Conservation (phyloP, 2,888 invertebrate species). For the Linnaemya tessellans region DNA sequence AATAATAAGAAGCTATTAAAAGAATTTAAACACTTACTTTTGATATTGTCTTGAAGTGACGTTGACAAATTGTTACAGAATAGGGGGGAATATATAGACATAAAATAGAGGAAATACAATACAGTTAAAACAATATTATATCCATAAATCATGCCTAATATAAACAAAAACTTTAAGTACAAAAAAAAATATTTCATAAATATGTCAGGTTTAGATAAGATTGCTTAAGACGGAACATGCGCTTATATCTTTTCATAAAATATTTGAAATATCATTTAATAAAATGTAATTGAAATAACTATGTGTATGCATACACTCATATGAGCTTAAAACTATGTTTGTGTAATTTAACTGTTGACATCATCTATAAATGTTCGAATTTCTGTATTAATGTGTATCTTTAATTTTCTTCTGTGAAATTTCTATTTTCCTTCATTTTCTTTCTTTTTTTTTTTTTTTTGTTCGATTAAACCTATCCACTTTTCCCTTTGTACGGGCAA, state of each 20-base stretch:
- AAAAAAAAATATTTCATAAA: neutral
- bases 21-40: too few relatives aligned
- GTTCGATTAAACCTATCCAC: constrained; percentile 39
- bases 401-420: constrained; percentile 26
- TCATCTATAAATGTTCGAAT: constrained; percentile 16
- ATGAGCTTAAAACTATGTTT: neutral
- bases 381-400: constrained; percentile 29
- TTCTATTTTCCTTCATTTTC: constrained; percentile 32
- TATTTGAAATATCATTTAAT: constrained; percentile 18
- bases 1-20: too few relatives aligned
- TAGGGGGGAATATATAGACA: too few relatives aligned
- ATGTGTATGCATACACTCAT: too few relatives aligned
- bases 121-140: too few relatives aligned
- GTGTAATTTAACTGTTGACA: constrained; percentile 3
- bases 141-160: too few relatives aligned
- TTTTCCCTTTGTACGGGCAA: constrained; percentile 36
- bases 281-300: neutral
- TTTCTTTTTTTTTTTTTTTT: constrained; percentile 18
- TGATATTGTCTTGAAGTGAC: too few relatives aligned
- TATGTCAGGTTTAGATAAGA: constrained; percentile 28
- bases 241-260: neutral
- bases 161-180: too few relatives aligned
- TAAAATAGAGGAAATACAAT: too few relatives aligned
- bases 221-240: neutral
- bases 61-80: too few relatives aligned